Conservation (phyloP, 2,888 invertebrate genomes). For the Slavum lentiscoides region DNA sequence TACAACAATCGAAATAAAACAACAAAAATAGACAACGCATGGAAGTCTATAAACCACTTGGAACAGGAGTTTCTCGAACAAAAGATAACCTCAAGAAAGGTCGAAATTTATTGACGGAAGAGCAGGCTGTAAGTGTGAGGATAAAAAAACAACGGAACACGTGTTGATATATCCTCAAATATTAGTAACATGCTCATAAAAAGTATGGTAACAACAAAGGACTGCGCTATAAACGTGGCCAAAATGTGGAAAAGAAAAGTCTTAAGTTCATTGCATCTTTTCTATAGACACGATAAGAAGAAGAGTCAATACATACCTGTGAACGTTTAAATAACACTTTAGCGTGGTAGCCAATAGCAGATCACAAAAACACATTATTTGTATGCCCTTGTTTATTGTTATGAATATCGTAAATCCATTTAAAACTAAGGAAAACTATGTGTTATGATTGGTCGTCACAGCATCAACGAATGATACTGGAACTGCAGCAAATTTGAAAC, state of each 20-base stretch:
- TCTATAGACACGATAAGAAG: not conserved
- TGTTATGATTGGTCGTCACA: no score
- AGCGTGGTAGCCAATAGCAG: no score
- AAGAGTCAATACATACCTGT: not conserved
- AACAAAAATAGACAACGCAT: no score
- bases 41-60: not conserved
- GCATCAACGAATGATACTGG: no score
- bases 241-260: not conserved
- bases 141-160: not conserved
- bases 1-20: no score
- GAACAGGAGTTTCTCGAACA: not conserved
- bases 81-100: not conserved
- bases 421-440: no score
- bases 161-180: not conserved
- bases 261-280: not conserved
- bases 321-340: no score
- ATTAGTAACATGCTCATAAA: not conserved
- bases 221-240: not conserved
- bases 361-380: no score
- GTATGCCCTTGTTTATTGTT: no score
- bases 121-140: not conserved
- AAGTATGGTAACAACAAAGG: not conserved
- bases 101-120: not conserved
- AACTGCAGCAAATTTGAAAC: no score
- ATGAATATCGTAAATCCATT: no score